Base-by-base conservation (phyloP, 1,140 invertebrate species). In the Charaxes varanes region DNA sequence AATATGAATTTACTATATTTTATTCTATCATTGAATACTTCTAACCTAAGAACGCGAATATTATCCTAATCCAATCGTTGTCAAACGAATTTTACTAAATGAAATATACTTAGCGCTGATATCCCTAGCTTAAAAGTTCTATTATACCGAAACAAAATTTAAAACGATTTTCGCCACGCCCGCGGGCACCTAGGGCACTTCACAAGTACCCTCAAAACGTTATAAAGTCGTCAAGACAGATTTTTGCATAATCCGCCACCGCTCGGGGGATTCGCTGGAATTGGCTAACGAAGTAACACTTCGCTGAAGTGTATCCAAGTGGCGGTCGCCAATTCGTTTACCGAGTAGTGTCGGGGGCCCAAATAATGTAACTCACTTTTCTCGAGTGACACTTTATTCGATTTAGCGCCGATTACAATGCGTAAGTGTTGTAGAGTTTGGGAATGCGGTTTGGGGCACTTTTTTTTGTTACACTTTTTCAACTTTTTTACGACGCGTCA, bases 281-380 rank as follows among this genome's bases (percentile, higher is more conserved):
- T 65, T 62, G 59, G 61, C 69, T 70, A 74, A 80, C 72, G 71
- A 80, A 58, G 72, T 74, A 73, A 73, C 72, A 74, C 68, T 77
- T 42, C 41, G 43, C 53, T 64, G 51, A 53, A 76, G 69, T 67
- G 66, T 53, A 57, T 57, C 60, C 66, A 65, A 76, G 70, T 72
- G 71, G 62, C 59, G 65, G 73, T 76, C 71, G 61, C 54, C 45
- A 53, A 79, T 79, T 79, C 74, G 70, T 77, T 79, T 79, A 79
- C 68, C 61, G 64, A 59, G 43, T 70, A 71, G 71, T 69, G 58
- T 54, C 48, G 56, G 74, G 74, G 74, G 55, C 47, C 51, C 58
- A 62, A 65, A 70, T 69, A 72, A 68, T 59, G 58, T 68, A 67
- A 66, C 68, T 62, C 45, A 52, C 53, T 70, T 76, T 66, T 41